These are phyloP conservation scores for Chloroclystis v-ata DNA, from an alignment of 2,888 invertebrate species.

Conservation along the genomic window DNA sequence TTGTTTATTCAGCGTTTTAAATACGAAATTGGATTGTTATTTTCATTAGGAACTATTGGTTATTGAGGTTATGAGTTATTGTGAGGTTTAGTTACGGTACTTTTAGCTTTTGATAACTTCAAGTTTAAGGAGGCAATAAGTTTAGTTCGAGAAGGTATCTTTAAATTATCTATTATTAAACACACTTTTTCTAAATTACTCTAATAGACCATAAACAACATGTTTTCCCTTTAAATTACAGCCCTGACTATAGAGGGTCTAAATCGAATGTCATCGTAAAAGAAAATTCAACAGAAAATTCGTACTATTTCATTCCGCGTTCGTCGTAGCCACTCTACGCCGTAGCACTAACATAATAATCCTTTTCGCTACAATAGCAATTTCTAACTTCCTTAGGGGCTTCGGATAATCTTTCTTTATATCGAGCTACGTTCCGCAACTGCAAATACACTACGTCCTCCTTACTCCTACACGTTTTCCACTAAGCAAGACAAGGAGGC, in stretches of 20 bases:
- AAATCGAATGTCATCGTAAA: no score
- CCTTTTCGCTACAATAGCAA: conserved; percentile 80
- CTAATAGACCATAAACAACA: no score
- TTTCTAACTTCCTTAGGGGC: conserved; percentile 80
- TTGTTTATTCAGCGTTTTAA: conserved; percentile 68
- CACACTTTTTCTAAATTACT: no score
- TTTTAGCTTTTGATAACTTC: no score
- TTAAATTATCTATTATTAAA: no score
- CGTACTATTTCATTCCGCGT: no score
- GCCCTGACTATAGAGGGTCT: no score
- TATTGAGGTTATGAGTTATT: conserved; percentile 5
- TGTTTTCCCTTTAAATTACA: no score
- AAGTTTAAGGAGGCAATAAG: no score
- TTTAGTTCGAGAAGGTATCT: no score
- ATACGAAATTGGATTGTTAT: conserved; percentile 55
- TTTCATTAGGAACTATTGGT: conserved; percentile 32
- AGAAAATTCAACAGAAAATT: no score
- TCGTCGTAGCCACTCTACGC: conserved; percentile 62
- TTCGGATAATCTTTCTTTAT: conserved; percentile 79
- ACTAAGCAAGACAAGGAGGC: conserved; percentile 40
- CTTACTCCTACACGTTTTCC: conserved; percentile 29
- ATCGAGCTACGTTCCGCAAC: conserved; percentile 68
- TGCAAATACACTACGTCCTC: conserved; percentile 44
- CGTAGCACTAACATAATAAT: conserved; percentile 79
- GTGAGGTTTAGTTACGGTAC: no score